These are phyloP conservation scores for Helobdella robusta DNA, from an alignment of 2,888 invertebrate species.

Conservation along the genomic window DNA sequence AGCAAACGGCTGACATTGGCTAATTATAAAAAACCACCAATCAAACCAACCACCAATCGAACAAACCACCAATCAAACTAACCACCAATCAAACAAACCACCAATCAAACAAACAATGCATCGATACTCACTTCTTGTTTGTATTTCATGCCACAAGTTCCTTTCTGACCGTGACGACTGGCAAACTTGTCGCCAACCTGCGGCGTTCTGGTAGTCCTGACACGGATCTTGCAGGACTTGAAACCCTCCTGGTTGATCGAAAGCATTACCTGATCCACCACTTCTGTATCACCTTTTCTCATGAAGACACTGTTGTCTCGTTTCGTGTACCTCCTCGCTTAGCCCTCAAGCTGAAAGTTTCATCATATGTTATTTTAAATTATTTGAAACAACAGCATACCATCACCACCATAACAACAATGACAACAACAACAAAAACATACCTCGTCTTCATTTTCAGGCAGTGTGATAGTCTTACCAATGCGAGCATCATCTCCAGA, in stretches of 20 bases:
- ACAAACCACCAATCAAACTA: too few relatives aligned
- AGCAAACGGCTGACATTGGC: too few relatives aligned
- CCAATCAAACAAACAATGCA: too few relatives aligned
- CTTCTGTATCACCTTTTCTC: slow-evolving; percentile 95
- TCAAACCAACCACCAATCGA: too few relatives aligned
- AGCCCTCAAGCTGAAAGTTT: slow-evolving; percentile 66
- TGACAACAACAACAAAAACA: too few relatives aligned
- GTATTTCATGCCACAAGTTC: slow-evolving; percentile 98
- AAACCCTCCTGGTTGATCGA: slow-evolving; percentile 95
- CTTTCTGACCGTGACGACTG: slow-evolving; percentile 96
- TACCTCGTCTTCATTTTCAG: slow-evolving; percentile 92
- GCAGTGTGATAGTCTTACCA: slow-evolving; percentile 91
- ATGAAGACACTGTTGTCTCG: slow-evolving; percentile 96
- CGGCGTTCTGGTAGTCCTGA: slow-evolving; percentile 91
- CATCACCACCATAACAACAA: too few relatives aligned
- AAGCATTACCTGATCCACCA: slow-evolving; percentile 98
- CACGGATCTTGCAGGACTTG: slow-evolving; percentile 97
- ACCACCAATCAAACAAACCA: too few relatives aligned
- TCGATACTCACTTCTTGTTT: slow-evolving; percentile 71
- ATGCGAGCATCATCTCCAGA: slow-evolving; percentile 99
- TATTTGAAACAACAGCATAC: too few relatives aligned
- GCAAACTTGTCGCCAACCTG: slow-evolving; percentile 99
- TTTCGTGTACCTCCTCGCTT: slow-evolving; percentile 73
- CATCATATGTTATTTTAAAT: not conserved
- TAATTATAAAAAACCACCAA: too few relatives aligned